Evolutionary conservation across 2,797 vertebrate genomes (phyloP), one percentile per base, ranked within the genome.

Genomic region (Bufotes viridis): DNA sequence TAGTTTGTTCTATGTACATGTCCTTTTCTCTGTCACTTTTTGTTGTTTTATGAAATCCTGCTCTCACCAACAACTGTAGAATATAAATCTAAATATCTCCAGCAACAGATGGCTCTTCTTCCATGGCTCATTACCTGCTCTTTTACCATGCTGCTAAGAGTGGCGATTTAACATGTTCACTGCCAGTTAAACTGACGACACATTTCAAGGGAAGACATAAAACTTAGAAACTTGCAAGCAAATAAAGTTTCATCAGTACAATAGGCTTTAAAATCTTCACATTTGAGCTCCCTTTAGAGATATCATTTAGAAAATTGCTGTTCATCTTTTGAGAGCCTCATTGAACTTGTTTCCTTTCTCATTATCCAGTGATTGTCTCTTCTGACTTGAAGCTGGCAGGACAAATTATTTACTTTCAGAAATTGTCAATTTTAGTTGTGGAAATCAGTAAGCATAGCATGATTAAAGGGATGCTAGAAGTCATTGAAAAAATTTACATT

Each of bases 11-110:
- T 53, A 78, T 76, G 58, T 78, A 65, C 72, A 75, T 87, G 61
- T 83, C 74, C 60, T 84, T 80, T 84, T 83, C 61, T 79, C 61
- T 84, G 53, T 88, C 78, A 83, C 82, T 84, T 84, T 58, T 55
- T 74, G 65, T 70, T 70, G 65, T 84, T 80, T 84, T 81, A 84
- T 84, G 78, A 67, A 80, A 84, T 88, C 63, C 76, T 78, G 53
- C 57, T 63, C 87, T 79, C 72, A 67, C 63, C 82, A 80, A 58
- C 87, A 88, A 84, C 75, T 84, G 87, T 49, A 72, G 75, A 85
- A 60, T 79, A 88, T 88, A 88, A 88, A 88, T 88, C 82, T 80
- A 88, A 88, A 88, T 85, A 88, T 88, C 87, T 88, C 78, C 57
- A 79, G 67, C 82, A 84, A 84, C 87, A 88, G 87, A 88, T 88